A percentile compares a stretch with the other conserved stretches of the same genome.
phyloP scores from a whole-genome alignment of 2,113 vertebrate species.

The human (Homo sapiens) region DNA sequence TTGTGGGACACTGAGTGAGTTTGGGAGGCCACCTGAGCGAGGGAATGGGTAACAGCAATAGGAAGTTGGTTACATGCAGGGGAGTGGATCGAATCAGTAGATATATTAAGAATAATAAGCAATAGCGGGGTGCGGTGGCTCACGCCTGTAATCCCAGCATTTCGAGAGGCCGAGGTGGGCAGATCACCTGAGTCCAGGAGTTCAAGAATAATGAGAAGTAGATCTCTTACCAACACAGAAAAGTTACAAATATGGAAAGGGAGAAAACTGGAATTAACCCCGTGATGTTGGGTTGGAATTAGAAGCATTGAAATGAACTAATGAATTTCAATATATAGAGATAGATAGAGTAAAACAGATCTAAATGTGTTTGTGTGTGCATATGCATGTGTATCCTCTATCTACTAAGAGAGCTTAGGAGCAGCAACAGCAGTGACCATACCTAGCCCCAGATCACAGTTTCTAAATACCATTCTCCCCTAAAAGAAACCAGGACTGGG shows the following conservation, averaged over 20 bases:
- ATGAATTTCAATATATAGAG: neutral
- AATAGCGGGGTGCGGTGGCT: neutral
- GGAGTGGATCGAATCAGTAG: neutral
- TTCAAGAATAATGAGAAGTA: neutral
- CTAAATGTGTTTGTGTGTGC: fast-evolving
- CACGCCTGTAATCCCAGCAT: neutral
- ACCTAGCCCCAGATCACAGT: neutral
- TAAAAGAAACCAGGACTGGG: neutral
- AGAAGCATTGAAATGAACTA: neutral
- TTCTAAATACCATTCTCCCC: neutral
- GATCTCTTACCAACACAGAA: neutral
- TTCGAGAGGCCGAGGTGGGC: neutral
- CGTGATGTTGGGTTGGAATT: neutral
- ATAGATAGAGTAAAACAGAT: neutral
- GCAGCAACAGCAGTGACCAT: neutral
- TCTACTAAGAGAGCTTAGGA: neutral
- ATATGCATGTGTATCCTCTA: neutral
- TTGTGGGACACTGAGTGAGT: neutral
- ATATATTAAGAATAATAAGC: neutral
- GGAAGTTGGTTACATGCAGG: neutral
- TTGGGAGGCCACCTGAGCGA: neutral
- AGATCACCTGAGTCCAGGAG: neutral
- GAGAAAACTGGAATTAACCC: neutral
- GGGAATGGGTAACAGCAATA: neutral
- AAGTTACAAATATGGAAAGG: neutral